A percentile compares a stretch with the other conserved stretches of the same genome.
Evolutionary conservation across 2,797 vertebrate species (phyloP).

Genomic region (Oceanodroma leucorhoa): DNA sequence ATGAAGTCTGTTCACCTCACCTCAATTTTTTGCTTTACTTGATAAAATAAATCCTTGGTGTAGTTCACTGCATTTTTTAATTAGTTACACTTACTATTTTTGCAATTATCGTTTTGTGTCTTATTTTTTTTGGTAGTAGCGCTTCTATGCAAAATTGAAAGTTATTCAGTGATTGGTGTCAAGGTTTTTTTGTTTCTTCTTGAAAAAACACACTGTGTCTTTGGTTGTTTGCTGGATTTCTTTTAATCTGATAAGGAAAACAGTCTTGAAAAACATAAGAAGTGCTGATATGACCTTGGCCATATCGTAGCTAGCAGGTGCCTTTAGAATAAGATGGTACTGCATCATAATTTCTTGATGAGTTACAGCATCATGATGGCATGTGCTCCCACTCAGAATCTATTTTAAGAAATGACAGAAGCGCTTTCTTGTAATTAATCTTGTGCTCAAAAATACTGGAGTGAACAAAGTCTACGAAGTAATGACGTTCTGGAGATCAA

Average conservation of each 20-base stretch:
- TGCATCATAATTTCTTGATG: constrained; percentile 42
- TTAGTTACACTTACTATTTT: background rate
- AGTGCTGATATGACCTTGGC: constrained; percentile 29
- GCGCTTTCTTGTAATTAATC: constrained; percentile 53
- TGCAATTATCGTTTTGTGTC: rapidly evolving
- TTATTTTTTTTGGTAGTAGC: background rate
- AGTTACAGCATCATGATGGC: constrained; percentile 54
- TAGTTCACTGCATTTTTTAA: background rate
- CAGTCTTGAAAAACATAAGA: background rate
- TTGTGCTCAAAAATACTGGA: constrained; percentile 46
- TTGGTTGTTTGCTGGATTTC: background rate
- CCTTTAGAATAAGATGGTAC: constrained; percentile 22
- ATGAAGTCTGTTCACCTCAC: background rate
- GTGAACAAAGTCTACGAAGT: constrained; percentile 35
- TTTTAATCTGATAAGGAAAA: background rate
- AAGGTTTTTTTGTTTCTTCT: background rate
- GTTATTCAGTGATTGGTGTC: background rate
- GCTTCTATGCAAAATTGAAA: background rate
- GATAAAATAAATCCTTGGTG: background rate
- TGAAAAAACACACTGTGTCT: background rate
- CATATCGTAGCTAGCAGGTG: background rate
- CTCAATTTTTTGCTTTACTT: background rate
- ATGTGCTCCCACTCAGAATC: constrained; percentile 49
- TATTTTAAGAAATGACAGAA: constrained; percentile 71
- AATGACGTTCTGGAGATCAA: constrained; percentile 17